A percentile compares a stretch with the other conserved stretches of the same genome.
These are phyloP conservation scores for Rhabdornis inornatus DNA, from an alignment of 2,113 vertebrate species.

Conservation along the genomic window DNA sequence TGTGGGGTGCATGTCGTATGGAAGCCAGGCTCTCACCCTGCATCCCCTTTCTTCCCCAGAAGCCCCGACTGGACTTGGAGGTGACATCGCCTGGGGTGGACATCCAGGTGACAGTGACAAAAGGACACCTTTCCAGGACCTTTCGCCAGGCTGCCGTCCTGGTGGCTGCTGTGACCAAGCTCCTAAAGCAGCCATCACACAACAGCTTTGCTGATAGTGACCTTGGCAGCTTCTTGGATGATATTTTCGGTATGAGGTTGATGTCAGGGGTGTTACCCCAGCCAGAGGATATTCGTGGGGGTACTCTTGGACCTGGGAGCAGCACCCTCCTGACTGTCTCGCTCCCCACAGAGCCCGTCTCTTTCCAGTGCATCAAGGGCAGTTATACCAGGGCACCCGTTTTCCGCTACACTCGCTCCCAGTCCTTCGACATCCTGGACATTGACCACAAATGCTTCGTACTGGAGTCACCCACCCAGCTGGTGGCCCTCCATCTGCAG, in stretches of 20 bases:
- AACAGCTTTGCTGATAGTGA: constrained; percentile 9
- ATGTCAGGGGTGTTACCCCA: neutral
- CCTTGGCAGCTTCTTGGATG: constrained; percentile 11
- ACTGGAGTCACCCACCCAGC: constrained; percentile 43
- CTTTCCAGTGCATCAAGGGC: neutral
- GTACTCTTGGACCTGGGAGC: neutral
- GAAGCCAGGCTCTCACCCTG: neutral
- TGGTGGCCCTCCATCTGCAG: constrained; percentile 56
- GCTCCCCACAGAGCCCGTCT: neutral
- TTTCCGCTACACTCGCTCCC: constrained; percentile 54
- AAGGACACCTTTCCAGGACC: neutral
- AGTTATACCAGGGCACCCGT: accelerated
- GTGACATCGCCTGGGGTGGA: neutral
- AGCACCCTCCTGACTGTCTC: neutral
- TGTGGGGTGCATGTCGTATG: neutral
- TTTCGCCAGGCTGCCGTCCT: neutral
- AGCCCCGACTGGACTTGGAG: neutral
- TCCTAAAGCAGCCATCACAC: neutral
- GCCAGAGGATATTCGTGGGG: neutral
- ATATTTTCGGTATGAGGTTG: constrained; percentile 4
- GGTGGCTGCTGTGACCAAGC: neutral
- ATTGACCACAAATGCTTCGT: constrained; percentile 26
- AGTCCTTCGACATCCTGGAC: constrained; percentile 48
- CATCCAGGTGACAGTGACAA: neutral
- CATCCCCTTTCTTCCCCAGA: neutral